Percentiles rank a stretch among this genome's conserved stretches.
These are phyloP conservation scores for Eupeodes latifasciatus DNA, from an alignment of 2,888 invertebrate genomes.

Conservation along the genomic window DNA sequence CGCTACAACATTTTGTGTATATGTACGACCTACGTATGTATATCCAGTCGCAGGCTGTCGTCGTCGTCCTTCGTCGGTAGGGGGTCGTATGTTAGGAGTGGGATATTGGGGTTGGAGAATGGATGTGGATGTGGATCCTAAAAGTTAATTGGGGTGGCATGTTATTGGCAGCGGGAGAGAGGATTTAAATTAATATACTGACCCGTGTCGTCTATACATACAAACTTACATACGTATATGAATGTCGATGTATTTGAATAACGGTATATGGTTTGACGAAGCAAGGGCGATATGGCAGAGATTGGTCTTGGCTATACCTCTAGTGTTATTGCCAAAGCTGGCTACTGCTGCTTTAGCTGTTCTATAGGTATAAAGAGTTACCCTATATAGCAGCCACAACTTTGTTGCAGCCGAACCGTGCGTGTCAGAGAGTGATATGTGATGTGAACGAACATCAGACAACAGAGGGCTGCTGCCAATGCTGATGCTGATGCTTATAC, in stretches of 20 bases:
- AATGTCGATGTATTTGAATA: neutral
- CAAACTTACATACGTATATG: neutral
- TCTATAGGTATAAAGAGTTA: neutral
- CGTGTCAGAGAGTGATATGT: conserved; percentile 68
- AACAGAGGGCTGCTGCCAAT: conserved; percentile 7
- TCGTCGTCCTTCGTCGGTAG: too few species aligned
- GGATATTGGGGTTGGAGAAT: too few species aligned
- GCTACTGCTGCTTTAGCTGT: conserved; percentile 7
- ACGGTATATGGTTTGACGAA: conserved; percentile 50
- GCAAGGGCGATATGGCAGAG: conserved; percentile 37
- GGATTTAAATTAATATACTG: conserved; percentile 76
- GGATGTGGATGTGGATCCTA: too few species aligned
- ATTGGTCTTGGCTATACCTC: neutral
- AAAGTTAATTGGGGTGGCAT: conserved; percentile 36
- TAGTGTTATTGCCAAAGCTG: neutral
- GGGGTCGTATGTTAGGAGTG: too few species aligned
- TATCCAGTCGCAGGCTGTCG: too few species aligned
- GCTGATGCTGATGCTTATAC: too few species aligned
- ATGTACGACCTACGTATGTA: neutral
- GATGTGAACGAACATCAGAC: conserved; percentile 39
- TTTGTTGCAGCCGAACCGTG: conserved; percentile 68
- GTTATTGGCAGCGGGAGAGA: conserved; percentile 72
- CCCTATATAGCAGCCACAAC: conserved; percentile 24
- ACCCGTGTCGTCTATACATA: conserved; percentile 61
- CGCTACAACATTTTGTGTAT: conserved; percentile 17